A percentile compares a stretch with the other conserved stretches of the same genome.
Evolutionary conservation across 2,797 vertebrate species (phyloP).

Genomic region (Syndactyla subalaris): DNA sequence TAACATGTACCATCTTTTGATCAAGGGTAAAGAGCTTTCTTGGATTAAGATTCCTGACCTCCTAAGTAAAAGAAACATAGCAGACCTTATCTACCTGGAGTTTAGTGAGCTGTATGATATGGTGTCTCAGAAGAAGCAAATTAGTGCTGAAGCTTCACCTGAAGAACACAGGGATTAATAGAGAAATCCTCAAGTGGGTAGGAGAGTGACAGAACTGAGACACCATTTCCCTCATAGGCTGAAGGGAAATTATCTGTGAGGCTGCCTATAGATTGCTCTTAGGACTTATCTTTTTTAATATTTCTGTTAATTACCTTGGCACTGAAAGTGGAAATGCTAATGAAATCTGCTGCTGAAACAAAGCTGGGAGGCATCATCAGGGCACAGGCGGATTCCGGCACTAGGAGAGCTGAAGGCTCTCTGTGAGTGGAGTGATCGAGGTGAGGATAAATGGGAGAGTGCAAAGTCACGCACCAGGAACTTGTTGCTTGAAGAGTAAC

Average conservation of each 20-base stretch:
- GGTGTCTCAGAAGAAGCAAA: neutral
- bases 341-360: slow-evolving; percentile 17
- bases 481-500: neutral
- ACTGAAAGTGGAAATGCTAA: neutral
- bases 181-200: neutral
- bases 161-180: slow-evolving; percentile 2
- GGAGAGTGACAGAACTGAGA: neutral
- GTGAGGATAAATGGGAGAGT: neutral
- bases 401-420: neutral
- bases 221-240: neutral
- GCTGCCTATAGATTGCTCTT: slow-evolving; percentile 1
- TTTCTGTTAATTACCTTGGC: slow-evolving; percentile 59
- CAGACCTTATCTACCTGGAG: neutral
- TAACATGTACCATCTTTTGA: neutral
- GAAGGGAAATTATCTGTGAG: neutral
- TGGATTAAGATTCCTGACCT: neutral
- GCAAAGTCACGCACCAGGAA: neutral
- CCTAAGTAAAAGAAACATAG: neutral
- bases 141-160: neutral
- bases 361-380: neutral
- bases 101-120: neutral
- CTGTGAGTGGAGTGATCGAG: neutral
- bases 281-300: slow-evolving; percentile 9
- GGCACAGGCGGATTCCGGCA: neutral
- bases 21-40: neutral